Base-by-base conservation (phyloP, 1,140 invertebrate species). In the Procambarus clarkii region DNA sequence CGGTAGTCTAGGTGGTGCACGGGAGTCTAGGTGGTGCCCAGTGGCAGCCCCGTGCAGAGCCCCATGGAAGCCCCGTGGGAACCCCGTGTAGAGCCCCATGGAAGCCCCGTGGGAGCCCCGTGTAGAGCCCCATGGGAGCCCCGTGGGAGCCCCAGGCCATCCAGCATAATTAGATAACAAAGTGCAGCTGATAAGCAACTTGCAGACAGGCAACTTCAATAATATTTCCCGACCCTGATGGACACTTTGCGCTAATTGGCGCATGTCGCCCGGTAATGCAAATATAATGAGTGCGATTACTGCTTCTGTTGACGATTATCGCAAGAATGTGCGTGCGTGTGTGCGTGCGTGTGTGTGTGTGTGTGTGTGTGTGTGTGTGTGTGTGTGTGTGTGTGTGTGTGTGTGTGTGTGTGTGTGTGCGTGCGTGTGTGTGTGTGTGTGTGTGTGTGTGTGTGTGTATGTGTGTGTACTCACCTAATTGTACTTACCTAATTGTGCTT, bases 241-340 rank as follows among this genome's bases (percentile, higher is more conserved):
- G 58, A 83, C 34, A 83, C 69, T 83, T 83, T 44, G n/a, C 24
- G 45, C 64, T 83, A 83, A 83, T 69, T 83, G 58, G 81, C 58
- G 13, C 24, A 60, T 58, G 50, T 46, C 13, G 24, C 45, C 81
- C 45, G 13, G 34, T 7, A 44, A 50, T 45, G 69, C 58, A 69
- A 83, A 69, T 83, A 34, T 83, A 69, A 18, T 83, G 81, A 83
- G 45, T 82, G 64, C 81, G 81, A 83, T 83, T 69, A 83, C 58
- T 18, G 58, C 81, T 83, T 83, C 81, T 83, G 81, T 34, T 54
- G 8, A 45, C 58, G 44, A 83, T 83, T 83, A 83, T 24, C 69
- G 45, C 24, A 69, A 83, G 81, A 83, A 34, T 54, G 5, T 44
- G 69, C 58, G 81, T 50, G n/a, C 81, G 58, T 0, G 7, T 54